Base-by-base conservation (phyloP, 2,797 vertebrate species). In the Cichlasoma orientale region DNA sequence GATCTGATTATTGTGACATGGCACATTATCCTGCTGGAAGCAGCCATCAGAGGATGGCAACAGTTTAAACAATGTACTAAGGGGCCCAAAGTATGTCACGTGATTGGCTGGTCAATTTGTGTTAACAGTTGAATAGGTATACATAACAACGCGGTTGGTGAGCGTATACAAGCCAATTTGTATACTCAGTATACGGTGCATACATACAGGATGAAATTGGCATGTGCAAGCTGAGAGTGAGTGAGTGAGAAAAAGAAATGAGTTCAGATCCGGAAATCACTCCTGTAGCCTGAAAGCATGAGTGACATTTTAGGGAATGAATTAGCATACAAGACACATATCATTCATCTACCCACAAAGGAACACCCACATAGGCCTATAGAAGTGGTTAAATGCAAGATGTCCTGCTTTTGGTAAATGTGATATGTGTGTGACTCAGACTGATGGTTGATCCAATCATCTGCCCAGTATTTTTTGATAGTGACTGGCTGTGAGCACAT, bases 241-340 rank as follows among this genome's bases (percentile, higher is more conserved):
- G 41, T 21, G 55, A 78, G 9, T 52, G 44, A 57, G 52, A 75
- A 59, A 76, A 33, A 57, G 57, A 77, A 70, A 68, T 70, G 18
- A 50, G 63, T 56, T 7, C 54, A 50, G 29, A 77, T 73, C 19
- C 25, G 5, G 11, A 73, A 66, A 53, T 77, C 59, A 52, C n/a
- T 79, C 16, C 21, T 70, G 41, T 70, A 52, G 69, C 59, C 77
- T 77, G 41, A 44, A 80, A 71, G 56, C 53, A 66, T 55, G 6
- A 16, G 3, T 77, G 63, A 87, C 79, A 78, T 88, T 85, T 82
- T 36, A 59, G 55, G 5, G 10, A 54, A 18, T 4, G 9, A 53
- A 63, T 18, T 36, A 47, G 19, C 3, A 54, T 29, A 71, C 31
- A 29, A n/a, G 29, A 56, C 41, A 47, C 33, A 21, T 47, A n/a